Evolutionary conservation across 2,797 vertebrate genomes (phyloP).

Genomic region (Malacoctenus gilli): DNA sequence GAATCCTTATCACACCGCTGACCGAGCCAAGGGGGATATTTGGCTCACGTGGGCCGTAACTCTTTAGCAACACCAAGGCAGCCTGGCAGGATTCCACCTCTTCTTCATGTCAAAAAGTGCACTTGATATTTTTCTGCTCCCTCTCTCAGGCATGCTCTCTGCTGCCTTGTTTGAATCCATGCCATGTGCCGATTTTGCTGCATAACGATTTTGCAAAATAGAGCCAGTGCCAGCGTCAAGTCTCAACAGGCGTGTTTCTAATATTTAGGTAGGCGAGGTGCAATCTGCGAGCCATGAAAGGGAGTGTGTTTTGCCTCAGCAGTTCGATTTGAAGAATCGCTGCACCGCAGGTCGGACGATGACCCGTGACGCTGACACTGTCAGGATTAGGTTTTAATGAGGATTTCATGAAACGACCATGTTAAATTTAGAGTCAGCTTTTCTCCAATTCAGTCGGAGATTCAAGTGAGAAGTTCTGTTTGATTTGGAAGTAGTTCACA

Average conservation of each 20-base stretch:
- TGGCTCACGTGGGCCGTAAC: conserved; percentile 31
- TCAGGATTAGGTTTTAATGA: conserved; percentile 52
- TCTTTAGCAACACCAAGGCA: conserved; percentile 27
- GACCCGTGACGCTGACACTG: conserved; percentile 34
- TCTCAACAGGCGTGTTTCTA: conserved; percentile 45
- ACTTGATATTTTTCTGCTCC: neutral
- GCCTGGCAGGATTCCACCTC: conserved; percentile 40
- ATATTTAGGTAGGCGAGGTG: conserved; percentile 20
- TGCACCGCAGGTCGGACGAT: conserved; percentile 34
- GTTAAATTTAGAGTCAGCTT: conserved; percentile 29
- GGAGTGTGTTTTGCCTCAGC: conserved; percentile 13
- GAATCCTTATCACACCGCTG: conserved; percentile 20
- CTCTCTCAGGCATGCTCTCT: neutral
- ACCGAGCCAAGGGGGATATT: conserved; percentile 18
- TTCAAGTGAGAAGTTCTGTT: conserved; percentile 11
- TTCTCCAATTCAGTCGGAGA: conserved; percentile 4
- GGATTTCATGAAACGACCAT: conserved; percentile 23
- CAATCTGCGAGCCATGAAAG: conserved; percentile 18
- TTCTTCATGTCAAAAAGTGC: conserved; percentile 18
- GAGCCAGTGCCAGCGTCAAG: conserved; percentile 24
- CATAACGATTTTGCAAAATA: conserved; percentile 27
- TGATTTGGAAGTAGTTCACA: conserved; percentile 20
- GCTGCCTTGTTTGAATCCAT: neutral
- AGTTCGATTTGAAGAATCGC: conserved; percentile 28
- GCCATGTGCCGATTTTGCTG: neutral